phyloP scores from a whole-genome alignment of 2,888 invertebrate species.

The Drosophila falleni region DNA sequence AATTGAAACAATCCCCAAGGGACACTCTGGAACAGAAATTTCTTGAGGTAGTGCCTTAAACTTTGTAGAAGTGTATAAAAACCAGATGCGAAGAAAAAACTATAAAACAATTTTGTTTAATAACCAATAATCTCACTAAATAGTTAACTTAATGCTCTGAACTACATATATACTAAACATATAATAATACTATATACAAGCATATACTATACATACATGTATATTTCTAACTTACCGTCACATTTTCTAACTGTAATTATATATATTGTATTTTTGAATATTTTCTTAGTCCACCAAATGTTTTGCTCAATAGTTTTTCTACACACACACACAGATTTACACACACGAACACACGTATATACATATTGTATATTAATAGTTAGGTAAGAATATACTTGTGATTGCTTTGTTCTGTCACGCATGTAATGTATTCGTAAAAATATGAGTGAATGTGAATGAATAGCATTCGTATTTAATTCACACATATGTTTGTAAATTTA shows the following conservation, averaged over 20 bases:
- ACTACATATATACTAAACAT: constrained; percentile 52
- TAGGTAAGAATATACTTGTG: constrained; percentile 63
- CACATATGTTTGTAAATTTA: constrained; percentile 20
- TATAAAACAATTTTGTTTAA: constrained; percentile 22
- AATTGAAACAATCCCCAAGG: constrained; percentile 54
- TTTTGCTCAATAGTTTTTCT: constrained; percentile 52
- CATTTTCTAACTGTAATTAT: constrained; percentile 49
- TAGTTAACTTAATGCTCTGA: constrained; percentile 74
- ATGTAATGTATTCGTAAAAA: constrained; percentile 17
- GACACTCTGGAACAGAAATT: constrained; percentile 65
- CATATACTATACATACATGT: constrained; percentile 28
- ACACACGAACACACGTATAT: constrained; percentile 22
- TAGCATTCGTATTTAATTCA: constrained; percentile 26
- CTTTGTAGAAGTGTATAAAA: constrained; percentile 42
- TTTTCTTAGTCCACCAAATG: constrained; percentile 41
- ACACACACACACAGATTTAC: constrained; percentile 41
- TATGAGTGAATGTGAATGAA: constrained; percentile 14
- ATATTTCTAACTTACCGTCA: constrained; percentile 52
- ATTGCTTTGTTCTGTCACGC: constrained; percentile 66
- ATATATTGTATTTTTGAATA: constrained; percentile 61
- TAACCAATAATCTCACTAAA: constrained; percentile 45
- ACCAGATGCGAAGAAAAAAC: constrained; percentile 43
- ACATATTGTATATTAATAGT: constrained; percentile 28
- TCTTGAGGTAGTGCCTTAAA: constrained; percentile 78
- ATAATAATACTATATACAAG: constrained; percentile 30